Conservation (phyloP, 1,140 invertebrate genomes). For the Euglossa dilemma region DNA sequence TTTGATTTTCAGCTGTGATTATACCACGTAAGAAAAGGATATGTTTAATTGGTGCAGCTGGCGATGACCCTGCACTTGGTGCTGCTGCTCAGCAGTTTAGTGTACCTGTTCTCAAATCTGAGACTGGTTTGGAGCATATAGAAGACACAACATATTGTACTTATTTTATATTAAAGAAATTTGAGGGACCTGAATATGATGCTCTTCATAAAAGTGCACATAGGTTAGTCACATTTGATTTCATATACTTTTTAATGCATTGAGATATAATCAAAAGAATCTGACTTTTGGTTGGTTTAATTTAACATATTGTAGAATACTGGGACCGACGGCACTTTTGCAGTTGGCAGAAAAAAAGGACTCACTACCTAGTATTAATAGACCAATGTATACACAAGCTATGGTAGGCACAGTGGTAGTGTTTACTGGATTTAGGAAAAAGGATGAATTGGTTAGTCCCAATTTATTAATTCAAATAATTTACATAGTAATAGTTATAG, state of each 20-base stretch:
- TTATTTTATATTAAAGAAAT: constrained; percentile 88
- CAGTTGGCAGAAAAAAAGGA: constrained; percentile 88
- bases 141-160: constrained; percentile 85
- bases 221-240: constrained; percentile 76
- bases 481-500: neutral
- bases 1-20: constrained; percentile 67
- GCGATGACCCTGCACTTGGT: constrained; percentile 82
- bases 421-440: constrained; percentile 94
- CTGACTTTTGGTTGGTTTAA: constrained; percentile 28
- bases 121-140: constrained; percentile 84
- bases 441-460: constrained; percentile 90
- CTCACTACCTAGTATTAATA: constrained; percentile 86
- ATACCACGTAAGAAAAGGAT: constrained; percentile 84
- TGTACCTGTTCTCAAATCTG: constrained; percentile 85
- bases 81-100: constrained; percentile 85
- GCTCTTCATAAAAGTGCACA: constrained; percentile 86
- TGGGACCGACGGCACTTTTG: constrained; percentile 90
- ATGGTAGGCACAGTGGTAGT: constrained; percentile 94
- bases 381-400: constrained; percentile 92
- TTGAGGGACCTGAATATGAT: constrained; percentile 87
- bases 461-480: constrained; percentile 35
- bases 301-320: constrained; percentile 83
- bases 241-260: neutral
- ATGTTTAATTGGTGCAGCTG: constrained; percentile 84
- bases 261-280: constrained; percentile 7